Conservation (phyloP, 2,888 invertebrate genomes). For the Petrolisthes manimaculis region DNA sequence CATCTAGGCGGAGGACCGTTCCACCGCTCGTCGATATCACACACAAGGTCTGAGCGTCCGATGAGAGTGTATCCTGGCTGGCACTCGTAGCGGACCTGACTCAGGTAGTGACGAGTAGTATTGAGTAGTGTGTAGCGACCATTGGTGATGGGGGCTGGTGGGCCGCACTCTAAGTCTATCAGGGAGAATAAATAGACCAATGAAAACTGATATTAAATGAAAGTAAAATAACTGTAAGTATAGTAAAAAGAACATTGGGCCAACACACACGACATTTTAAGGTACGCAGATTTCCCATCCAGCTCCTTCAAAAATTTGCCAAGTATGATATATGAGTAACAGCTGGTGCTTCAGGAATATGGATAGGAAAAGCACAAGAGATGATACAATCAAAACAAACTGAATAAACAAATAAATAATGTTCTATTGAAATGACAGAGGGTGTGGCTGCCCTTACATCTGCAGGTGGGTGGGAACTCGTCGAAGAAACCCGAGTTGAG, state of each 20-base stretch:
- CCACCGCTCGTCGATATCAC: slow-evolving; percentile 93
- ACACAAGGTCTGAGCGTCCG: slow-evolving; percentile 84
- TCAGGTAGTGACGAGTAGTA: slow-evolving; percentile 87
- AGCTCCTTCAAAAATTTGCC: background rate
- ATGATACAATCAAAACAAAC: too few relatives aligned
- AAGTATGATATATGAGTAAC: too few relatives aligned
- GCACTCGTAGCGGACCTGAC: slow-evolving; percentile 87
- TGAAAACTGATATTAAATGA: too few relatives aligned
- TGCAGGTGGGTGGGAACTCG: slow-evolving; percentile 92
- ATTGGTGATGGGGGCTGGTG: slow-evolving; percentile 86
- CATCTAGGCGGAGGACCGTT: slow-evolving; percentile 92
- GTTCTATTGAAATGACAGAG: background rate
- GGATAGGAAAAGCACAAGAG: too few relatives aligned
- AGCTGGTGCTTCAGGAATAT: too few relatives aligned
- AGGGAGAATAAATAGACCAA: background rate
- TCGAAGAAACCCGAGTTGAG: slow-evolving; percentile 93
- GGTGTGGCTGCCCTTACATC: slow-evolving; percentile 77
- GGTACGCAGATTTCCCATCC: too few relatives aligned
- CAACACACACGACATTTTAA: too few relatives aligned
- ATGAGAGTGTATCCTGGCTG: slow-evolving; percentile 87
- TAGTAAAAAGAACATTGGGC: too few relatives aligned
- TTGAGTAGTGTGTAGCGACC: slow-evolving; percentile 86
- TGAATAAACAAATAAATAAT: too few relatives aligned
- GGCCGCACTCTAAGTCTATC: slow-evolving; percentile 88
- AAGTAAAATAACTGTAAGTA: too few relatives aligned